These are phyloP conservation scores for Drosophila truncata DNA, from an alignment of 1,140 invertebrate species.

Conservation along the genomic window DNA sequence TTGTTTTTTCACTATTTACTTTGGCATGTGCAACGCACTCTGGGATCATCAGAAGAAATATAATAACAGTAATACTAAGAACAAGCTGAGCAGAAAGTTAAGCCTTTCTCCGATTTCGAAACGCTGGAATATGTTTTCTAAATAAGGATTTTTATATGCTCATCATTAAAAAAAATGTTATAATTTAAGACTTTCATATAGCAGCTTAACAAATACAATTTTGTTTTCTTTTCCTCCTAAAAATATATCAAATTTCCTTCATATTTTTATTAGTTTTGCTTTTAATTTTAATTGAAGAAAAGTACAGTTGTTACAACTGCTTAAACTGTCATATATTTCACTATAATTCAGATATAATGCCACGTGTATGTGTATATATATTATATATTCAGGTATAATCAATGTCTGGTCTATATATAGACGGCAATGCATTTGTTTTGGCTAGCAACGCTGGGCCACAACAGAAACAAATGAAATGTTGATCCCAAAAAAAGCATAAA, in stretches of 20 bases:
- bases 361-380: not conserved
- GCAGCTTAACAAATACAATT: not conserved
- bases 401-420: conserved; percentile 31
- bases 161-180: not conserved
- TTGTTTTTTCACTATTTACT: conserved; percentile 23
- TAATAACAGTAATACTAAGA: not conserved
- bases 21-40: not conserved
- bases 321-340: not conserved
- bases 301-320: conserved; percentile 28
- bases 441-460: conserved; percentile 59
- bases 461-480: conserved; percentile 38
- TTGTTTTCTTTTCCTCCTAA: not conserved
- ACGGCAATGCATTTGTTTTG: conserved; percentile 62
- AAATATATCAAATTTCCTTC: not conserved
- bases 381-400: conserved; percentile 29
- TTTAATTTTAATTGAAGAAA: not conserved
- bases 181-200: not conserved
- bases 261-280: not conserved
- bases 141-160: not conserved
- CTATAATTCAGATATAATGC: not conserved
- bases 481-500: conserved; percentile 30
- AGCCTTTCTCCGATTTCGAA: conserved; percentile 6
- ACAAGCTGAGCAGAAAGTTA: not conserved
- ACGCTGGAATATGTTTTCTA: not conserved
- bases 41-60: conserved; percentile 5